These are phyloP conservation scores for Scomber scombrus DNA, from an alignment of 2,113 vertebrate species.

Conservation along the genomic window DNA sequence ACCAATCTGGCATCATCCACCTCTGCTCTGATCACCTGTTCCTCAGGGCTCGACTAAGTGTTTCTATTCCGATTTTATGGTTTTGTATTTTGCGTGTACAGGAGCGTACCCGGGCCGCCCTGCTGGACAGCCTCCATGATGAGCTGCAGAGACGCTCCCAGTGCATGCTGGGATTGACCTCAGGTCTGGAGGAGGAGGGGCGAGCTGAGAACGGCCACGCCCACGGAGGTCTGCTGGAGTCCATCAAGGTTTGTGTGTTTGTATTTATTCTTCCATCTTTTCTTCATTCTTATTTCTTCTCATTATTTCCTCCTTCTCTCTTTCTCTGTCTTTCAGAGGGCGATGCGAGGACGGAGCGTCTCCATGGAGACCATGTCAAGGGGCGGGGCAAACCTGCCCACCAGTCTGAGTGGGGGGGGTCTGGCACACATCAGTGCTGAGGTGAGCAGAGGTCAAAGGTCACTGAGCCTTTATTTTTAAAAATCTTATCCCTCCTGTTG, in stretches of 20 bases:
- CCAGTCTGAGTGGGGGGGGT: constrained; percentile 92
- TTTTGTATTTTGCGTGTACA: constrained; percentile 60
- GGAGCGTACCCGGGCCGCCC: constrained; percentile 91
- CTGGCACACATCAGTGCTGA: constrained; percentile 88
- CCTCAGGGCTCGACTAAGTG: too few species aligned
- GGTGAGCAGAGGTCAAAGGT: constrained; percentile 79
- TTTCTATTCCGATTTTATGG: constrained; percentile 10
- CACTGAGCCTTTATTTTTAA: background rate
- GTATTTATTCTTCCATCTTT: background rate
- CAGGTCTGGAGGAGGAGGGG: constrained; percentile 89
- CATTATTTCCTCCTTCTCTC: background rate
- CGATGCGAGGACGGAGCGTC: constrained; percentile 94
- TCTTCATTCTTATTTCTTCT: background rate
- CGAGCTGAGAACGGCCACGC: constrained; percentile 91
- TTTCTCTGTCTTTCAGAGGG: constrained; percentile 84
- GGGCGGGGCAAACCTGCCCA: constrained; percentile 83
- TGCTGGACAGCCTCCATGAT: constrained; percentile 94
- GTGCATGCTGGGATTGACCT: constrained; percentile 89
- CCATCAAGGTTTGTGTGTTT: constrained; percentile 90
- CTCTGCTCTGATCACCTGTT: too few species aligned
- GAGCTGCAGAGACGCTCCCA: constrained; percentile 93
- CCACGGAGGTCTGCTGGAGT: constrained; percentile 94
- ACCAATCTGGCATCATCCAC: too few species aligned
- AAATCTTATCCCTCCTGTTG: too few species aligned
- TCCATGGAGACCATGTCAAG: constrained; percentile 96